Evolutionary conservation across 2,888 invertebrate genomes (phyloP), one percentile per base, ranked within the genome.

Genomic region (Trissoscelio sp.): DNA sequence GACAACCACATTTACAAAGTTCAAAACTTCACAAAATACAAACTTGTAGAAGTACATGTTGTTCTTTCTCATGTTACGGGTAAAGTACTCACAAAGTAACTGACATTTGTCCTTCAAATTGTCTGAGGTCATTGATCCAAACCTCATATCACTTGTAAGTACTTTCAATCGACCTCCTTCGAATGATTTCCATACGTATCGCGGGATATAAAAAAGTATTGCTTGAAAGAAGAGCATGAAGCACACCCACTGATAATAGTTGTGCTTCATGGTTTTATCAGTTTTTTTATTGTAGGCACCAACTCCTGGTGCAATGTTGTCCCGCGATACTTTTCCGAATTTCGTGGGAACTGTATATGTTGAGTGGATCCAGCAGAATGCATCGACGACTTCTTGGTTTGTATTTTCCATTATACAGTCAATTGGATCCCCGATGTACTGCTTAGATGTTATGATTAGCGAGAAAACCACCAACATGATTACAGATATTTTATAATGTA

Each of bases 371-470:
- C 73, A 73, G 55, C 78, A 78, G 90, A 97, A 97, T 22, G 97
- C 97, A 92, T 98, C 97, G 96, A 98, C 96, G 2, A 97, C 96
- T 87, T 95, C 95, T 83, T 95, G 92, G 9, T 97, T 97, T 84
- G 97, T 96, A 87, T 97, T 96, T 88, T 97, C 97, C 39, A 96
- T 96, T 90, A 97, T 96, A 92, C 98, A 99, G 92, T 98, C 97
- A 89, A 99, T 99, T 16, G 98, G 98, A 91, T 98, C 98, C 5
- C 98, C 98, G 89, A 99, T 98, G 92, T 98, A 98, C 91, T 98
- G 98, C 77, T 97, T 94, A 83, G 97, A 97, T 57, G 98, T 98
- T 81, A 98, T 97, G 88, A 98, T 93, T 87, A 98, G 93, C 82
- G 97, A 97, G 92, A 97, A 98, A 82, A 97, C 97, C 87, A 98